Base-by-base conservation (phyloP, 1,140 invertebrate species). In the Nasonia vitripennis region DNA sequence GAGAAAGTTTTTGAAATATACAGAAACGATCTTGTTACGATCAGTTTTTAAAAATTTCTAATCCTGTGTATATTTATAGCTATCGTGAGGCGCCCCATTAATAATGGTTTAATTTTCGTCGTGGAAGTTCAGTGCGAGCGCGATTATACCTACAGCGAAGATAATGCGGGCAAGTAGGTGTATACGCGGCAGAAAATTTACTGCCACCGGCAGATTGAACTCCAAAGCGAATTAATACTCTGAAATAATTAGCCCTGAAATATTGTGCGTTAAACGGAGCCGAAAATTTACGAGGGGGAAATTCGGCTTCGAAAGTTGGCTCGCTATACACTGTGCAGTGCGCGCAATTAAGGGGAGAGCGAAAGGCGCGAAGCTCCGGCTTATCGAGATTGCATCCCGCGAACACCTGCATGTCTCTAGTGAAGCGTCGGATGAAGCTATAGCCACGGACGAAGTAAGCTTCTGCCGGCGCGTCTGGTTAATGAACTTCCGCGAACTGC, bases 331-430 rank as follows among this genome's bases (percentile, higher is more conserved):
- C 41, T 45, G 7, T 45, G 9, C 9, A 27, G 10, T 45, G 10
- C 41, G 1, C 41, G 27, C 68, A 87, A 75, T 79, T 81, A 81
- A 34, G 27, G 27, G 27, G 27, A 27, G 27, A 27, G 27, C 20
- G 11, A 2, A 27, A 27, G 27, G 27, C 27, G 27, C 27, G 0
- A 17, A 55, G 70, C 70, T 37, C n/a, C 17, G 55, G 68, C 81
- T 86, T 86, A 83, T 86, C 81, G 78, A 89, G 88, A 89, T 90
- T 87, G 88, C 86, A 91, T 91, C 88, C 86, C 83, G 87, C 89
- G 87, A 88, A 87, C 87, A 88, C 84, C 86, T 89, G 88, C 89
- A 89, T 88, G 87, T 89, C 89, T 90, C 89, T 89, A 55, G 51
- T 17, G 51, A 55, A 87, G 86, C 86, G 68, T 31, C 82, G 78